Evolutionary conservation across 2,797 vertebrate genomes (phyloP), one percentile per base, ranked within the genome.

Genomic region (Masticophis lateralis): DNA sequence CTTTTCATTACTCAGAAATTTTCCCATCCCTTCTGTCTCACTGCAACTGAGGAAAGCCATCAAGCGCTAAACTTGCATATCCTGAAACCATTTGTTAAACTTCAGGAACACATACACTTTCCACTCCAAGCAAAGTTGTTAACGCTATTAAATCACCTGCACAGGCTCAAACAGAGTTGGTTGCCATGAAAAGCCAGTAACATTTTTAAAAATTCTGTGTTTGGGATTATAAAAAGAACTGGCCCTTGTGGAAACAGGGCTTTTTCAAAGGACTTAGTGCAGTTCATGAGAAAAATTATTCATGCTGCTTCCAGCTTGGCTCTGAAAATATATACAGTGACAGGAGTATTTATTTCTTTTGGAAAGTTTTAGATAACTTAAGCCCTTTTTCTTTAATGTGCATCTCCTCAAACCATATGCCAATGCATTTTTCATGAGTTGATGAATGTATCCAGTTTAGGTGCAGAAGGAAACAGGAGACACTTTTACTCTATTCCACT

Each of bases 391-490:
- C 89, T 94, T 91, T 90, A 91, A 90, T 22, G 1, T 0, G 1
- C n/a, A 13, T 92, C 90, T 92, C 86, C 61, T 94, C 79, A 93
- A 95, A 89, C 87, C 32, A 2, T 47, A 53, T 83, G 88, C 91
- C 92, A 94, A 56, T 1, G 0, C 88, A 88, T 47, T 89, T 96
- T 94, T 93, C 92, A 90, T 92, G 90, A 1, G 1, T 28, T 63
- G 91, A 90, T 59, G 87, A 94, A 94, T 79, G 11, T 91, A 79
- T 89, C 43, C 87, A 91, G 55, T 92, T 95, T 74, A 91, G 56
- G 47, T 18, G 57, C 88, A 89, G 92, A 92, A 95, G 94, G 89
- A 90, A 95, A 90, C 69, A 94, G 93, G 94, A 95, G 92, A 91
- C 92, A 89, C 61, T 93, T 95, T 51, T 88, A 93, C 59, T 91